phyloP scores from a whole-genome alignment of 2,113 vertebrate genomes.

The Oophaga pumilio region DNA sequence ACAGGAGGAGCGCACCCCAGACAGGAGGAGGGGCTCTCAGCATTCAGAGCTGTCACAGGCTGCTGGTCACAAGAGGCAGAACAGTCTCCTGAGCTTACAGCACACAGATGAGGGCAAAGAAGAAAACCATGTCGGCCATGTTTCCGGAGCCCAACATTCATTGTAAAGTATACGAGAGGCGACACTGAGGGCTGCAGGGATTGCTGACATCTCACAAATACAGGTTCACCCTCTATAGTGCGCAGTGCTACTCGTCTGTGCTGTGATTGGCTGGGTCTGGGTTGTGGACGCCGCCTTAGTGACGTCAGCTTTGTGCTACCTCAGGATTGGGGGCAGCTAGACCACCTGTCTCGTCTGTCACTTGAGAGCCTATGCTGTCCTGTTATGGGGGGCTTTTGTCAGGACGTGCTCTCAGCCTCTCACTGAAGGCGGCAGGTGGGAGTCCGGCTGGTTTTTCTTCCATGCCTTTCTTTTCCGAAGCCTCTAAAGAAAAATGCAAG shows the following conservation, averaged over 20 bases:
- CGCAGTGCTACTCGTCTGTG: not conserved
- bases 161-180: not conserved
- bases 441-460: too few relatives aligned
- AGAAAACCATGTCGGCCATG: not conserved
- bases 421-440: too few relatives aligned
- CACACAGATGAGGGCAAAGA: too few relatives aligned
- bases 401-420: too few relatives aligned
- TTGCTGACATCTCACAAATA: not conserved
- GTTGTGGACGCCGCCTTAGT: not conserved
- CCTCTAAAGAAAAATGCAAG: too few relatives aligned
- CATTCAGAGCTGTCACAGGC: not conserved
- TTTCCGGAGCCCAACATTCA: not conserved
- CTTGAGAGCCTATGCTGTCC: too few relatives aligned
- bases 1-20: not conserved
- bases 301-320: not conserved
- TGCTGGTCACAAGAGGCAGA: not conserved
- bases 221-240: not conserved
- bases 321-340: too few relatives aligned
- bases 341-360: too few relatives aligned
- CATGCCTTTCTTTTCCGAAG: too few relatives aligned
- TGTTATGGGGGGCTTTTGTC: too few relatives aligned
- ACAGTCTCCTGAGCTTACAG: not conserved
- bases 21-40: not conserved
- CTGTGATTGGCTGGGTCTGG: slow-evolving; percentile 5
- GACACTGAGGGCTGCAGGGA: not conserved